These are phyloP conservation scores for Aphis gossypii DNA, from an alignment of 1,140 invertebrate species.

Conservation along the genomic window DNA sequence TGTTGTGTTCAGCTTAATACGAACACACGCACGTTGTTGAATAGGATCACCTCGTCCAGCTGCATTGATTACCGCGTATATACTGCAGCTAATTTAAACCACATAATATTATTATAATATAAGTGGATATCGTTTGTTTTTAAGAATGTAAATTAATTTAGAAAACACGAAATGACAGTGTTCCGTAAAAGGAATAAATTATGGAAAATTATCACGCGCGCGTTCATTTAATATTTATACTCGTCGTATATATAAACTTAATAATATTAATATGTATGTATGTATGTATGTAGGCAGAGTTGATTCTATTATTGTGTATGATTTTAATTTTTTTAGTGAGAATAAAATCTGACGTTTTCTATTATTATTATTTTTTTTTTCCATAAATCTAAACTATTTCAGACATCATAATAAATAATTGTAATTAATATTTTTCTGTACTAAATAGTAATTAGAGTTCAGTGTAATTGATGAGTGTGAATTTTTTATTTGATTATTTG, in stretches of 20 bases:
- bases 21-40: slow-evolving; percentile 8
- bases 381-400: neutral
- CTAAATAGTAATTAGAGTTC: neutral
- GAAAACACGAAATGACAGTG: neutral
- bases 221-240: neutral
- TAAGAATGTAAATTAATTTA: neutral
- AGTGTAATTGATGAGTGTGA: neutral
- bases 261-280: neutral
- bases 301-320: neutral
- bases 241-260: neutral
- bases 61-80: neutral
- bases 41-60: neutral
- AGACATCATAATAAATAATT: neutral
- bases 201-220: neutral
- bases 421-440: neutral
- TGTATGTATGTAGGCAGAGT: neutral
- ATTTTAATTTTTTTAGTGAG: neutral
- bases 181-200: neutral
- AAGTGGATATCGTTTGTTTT: neutral
- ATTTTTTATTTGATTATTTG: slow-evolving; percentile 4
- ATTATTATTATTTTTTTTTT: neutral
- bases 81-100: neutral
- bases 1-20: neutral
- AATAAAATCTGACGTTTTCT: neutral
- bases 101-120: neutral